Evolutionary conservation across 2,113 vertebrate species (phyloP).

Genomic region (Dascyllus trimaculatus): DNA sequence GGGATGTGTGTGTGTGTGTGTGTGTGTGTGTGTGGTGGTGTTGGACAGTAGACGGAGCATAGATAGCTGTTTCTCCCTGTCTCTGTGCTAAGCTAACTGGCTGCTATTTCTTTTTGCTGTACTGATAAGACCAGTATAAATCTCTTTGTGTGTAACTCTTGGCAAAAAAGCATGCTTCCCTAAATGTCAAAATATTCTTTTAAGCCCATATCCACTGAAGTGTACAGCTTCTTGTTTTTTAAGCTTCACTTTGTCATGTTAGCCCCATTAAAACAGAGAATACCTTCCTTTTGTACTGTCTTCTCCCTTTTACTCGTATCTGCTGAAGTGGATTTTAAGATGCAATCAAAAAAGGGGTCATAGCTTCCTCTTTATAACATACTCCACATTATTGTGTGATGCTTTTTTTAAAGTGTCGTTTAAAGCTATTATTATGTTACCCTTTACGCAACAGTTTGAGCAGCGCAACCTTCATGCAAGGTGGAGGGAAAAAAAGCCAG

Average conservation of each 20-base stretch:
- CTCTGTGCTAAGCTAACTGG: no score
- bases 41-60: no score
- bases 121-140: no score
- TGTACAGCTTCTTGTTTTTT: neutral
- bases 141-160: no score
- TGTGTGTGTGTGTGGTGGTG: no score
- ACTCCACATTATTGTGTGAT: neutral
- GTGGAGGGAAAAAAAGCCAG: constrained; percentile 22
- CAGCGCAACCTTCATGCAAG: constrained; percentile 16
- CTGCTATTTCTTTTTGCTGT: no score
- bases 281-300: constrained; percentile 1
- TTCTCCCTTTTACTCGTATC: neutral
- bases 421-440: neutral
- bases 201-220: neutral
- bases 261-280: neutral
- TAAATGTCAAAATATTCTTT: neutral
- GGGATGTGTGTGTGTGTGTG: no score
- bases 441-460: constrained; percentile 1
- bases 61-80: no score
- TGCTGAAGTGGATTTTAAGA: constrained; percentile 18
- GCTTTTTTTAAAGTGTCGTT: neutral
- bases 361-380: constrained; percentile 2
- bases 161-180: no score
- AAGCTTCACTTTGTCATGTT: neutral
- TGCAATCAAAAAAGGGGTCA: constrained; percentile 1